These are phyloP conservation scores for Branchellion lobata DNA, from an alignment of 2,888 invertebrate species.

Conservation along the genomic window DNA sequence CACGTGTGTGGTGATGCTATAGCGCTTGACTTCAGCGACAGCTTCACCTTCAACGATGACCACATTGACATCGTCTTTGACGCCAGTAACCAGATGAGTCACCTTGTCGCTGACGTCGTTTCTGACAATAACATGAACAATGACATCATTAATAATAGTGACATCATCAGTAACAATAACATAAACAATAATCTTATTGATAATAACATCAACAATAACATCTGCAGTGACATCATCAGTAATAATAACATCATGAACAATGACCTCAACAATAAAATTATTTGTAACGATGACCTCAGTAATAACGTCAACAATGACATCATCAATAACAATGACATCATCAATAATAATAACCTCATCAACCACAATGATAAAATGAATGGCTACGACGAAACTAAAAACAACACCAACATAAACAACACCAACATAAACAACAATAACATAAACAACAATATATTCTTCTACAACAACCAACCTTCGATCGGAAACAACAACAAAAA, in stretches of 20 bases:
- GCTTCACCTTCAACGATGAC: neutral
- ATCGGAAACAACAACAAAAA: neutral
- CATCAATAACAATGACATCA: no score
- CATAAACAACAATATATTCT: neutral
- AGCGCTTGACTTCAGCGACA: constrained; percentile 3
- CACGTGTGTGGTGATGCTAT: neutral
- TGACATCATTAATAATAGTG: neutral
- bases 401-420: neutral
- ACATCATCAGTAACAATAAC: neutral
- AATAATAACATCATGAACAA: no score
- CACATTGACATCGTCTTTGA: no score
- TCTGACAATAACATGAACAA: neutral
- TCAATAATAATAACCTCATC: no score
- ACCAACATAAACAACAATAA: neutral
- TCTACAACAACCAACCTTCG: no score
- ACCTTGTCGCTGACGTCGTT: neutral
- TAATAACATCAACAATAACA: neutral
- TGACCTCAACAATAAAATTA: no score
- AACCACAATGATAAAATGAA: neutral
- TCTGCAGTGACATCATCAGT: no score
- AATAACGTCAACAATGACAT: neutral
- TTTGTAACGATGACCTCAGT: no score
- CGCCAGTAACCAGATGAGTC: neutral
- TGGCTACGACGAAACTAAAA: neutral
- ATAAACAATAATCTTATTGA: neutral